Evolutionary conservation across 2,888 invertebrate genomes (phyloP), one percentile per base, ranked within the genome.

Genomic region (Zhuqinia jingwanae): DNA sequence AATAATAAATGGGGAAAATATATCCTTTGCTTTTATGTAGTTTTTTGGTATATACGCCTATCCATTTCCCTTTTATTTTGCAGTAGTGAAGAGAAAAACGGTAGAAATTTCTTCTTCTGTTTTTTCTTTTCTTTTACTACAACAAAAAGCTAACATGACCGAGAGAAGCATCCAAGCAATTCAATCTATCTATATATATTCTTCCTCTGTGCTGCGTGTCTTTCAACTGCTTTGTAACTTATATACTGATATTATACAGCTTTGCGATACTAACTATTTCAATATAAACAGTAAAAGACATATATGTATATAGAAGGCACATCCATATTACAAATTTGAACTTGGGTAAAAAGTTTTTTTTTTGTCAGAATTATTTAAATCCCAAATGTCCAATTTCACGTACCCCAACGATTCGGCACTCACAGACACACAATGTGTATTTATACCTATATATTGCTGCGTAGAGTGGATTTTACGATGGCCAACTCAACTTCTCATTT

Each of bases 311-410:
- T 25, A 68, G 45, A 11, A 36, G 11, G 42, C 42, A 42, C 11
- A 42, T 5, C 42, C 11, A 42, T 15, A 15, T 47, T 17, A 65
- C 79, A 68, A 80, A 68, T 53, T 17, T 63, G n/a, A n/a, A n/a
- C n/a, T 63, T 79, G 65, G 47, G 80, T 42, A 53, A 63, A 82
- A 81, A 75, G n/a, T 77, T 84, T 83, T 80, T 80, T 81, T 47
- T 70, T 83, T 75, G 65, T 27, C 63, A 42, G 83, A 84, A 84
- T 84, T 84, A 84, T 84, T 84, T 77, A 84, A 84, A 76, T 84
- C 83, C 83, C 83, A 84, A 84, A 84, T 77, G 83, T 77, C 83
- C 83, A 84, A 84, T 84, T 84, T 42, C 65, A 77, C 25, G 53
- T 27, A 5, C 50, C 83, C 81, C 58, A 15, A 45, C 25, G 68